phyloP scores from a whole-genome alignment of 2,888 invertebrate species.

The Elaeidobius kamerunicus region DNA sequence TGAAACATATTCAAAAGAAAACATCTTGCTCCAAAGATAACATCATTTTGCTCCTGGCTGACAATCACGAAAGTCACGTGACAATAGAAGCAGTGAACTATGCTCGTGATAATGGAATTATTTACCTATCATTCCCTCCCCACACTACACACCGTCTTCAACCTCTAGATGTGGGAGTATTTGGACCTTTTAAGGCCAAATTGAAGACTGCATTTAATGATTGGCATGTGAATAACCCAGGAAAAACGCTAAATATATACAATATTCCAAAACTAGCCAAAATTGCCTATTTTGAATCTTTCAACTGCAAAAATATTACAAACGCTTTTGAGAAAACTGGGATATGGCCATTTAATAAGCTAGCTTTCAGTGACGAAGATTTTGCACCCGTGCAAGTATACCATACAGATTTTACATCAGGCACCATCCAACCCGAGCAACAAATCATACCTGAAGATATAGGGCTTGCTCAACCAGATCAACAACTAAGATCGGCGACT shows the following conservation, averaged over 20 bases:
- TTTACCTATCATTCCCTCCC: conserved; percentile 33
- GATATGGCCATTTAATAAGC: too few relatives aligned
- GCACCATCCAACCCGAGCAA: too few relatives aligned
- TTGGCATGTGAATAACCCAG: not conserved
- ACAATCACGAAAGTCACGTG: conserved; percentile 33
- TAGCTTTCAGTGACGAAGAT: too few relatives aligned
- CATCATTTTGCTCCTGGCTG: conserved; percentile 58
- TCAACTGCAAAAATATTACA: not conserved
- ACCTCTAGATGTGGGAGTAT: not conserved
- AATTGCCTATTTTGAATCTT: too few relatives aligned
- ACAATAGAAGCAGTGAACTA: not conserved
- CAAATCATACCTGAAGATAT: too few relatives aligned
- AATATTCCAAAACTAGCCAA: too few relatives aligned
- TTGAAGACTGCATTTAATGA: not conserved
- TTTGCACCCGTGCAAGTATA: too few relatives aligned
- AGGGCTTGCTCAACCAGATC: too few relatives aligned
- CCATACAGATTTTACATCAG: too few relatives aligned
- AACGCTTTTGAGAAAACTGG: too few relatives aligned
- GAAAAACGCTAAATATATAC: not conserved
- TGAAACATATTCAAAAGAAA: conserved; percentile 25
- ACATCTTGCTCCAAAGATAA: conserved; percentile 8
- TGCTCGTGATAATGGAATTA: conserved; percentile 8
- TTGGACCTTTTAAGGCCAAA: not conserved
- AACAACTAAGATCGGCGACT: too few relatives aligned
- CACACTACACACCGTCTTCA: conserved; percentile 36